Percentiles rank a stretch among this genome's conserved stretches.
Evolutionary conservation across 1,140 invertebrate species (phyloP).

Genomic region (Eupeodes corollae): DNA sequence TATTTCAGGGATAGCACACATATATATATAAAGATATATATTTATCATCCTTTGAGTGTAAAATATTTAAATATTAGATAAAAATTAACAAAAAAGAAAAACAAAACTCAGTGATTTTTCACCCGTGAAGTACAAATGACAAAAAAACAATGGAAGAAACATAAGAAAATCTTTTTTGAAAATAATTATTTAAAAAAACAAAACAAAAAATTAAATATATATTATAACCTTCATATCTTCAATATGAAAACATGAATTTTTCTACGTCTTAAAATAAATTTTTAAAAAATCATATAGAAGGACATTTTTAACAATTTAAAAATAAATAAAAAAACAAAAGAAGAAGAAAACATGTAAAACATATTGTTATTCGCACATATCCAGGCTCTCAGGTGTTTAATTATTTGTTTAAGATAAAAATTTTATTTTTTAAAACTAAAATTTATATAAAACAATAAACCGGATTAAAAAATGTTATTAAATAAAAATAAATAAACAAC

Average conservation of each 20-base stretch:
- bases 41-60: neutral
- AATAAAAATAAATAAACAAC: too few species aligned
- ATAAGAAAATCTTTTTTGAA: slow-evolving; percentile 6
- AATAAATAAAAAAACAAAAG: neutral
- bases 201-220: neutral
- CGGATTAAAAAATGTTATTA: too few species aligned
- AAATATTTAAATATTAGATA: slow-evolving; percentile 12
- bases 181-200: neutral
- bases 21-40: slow-evolving; percentile 1
- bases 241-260: neutral
- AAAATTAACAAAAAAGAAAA: slow-evolving; percentile 15
- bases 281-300: neutral
- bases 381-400: neutral
- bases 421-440: too few species aligned
- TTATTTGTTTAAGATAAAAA: too few species aligned
- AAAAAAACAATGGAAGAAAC: slow-evolving; percentile 18
- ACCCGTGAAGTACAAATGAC: slow-evolving; percentile 36
- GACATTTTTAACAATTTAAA: neutral
- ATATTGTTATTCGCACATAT: neutral
- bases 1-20: slow-evolving; percentile 2
- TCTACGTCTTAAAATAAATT: neutral
- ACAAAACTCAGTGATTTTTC: slow-evolving; percentile 34
- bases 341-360: neutral
- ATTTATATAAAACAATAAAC: too few species aligned
- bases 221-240: neutral